Evolutionary conservation across 2,113 vertebrate genomes (phyloP), one percentile per base, ranked within the genome.

Genomic region (Pteruthius melanotis): DNA sequence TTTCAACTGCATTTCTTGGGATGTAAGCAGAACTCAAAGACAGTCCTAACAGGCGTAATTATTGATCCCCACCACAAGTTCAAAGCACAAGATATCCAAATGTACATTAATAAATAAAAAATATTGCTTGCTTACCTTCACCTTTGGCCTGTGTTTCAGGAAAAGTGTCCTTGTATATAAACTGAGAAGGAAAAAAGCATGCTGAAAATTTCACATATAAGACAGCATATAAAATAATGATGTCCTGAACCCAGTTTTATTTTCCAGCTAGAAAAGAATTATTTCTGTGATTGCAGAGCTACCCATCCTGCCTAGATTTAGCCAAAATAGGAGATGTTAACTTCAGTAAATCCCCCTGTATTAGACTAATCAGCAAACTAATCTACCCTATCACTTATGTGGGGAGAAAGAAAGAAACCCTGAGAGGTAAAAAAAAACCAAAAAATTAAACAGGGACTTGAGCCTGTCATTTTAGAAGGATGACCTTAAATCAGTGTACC

Each of bases 91-190:
- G 54, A 28, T 6, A 77, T 1, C 13, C 6, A 7, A 76, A 60
- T 3, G 33, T 19, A 54, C 22, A 61, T 50, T 20, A 87, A 47
- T 3, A 57, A 56, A 77, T 9, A 79, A 5, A 84, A 83, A 78
- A 64, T 30, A 37, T 1, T 33, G 26, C 9, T 64, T 33, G 28
- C 97, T 96, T 98, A 99, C 99, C 98, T 99, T 99, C 76, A 99
- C 98, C 97, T 99, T 99, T 92, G 99, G 99, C 96, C 99, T 99
- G 92, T 98, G 98, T 95, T 99, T 99, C 98, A 99, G 98, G 98
- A 99, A 99, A 97, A 99, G 99, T 35, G 98, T 98, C 96, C 99
- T 98, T 95, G 99, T 99, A 96, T 99, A 99, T 89, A 99, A 98
- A 97, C 99, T 99, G 81, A 91, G 93, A 93, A 84, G 77, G 30